A percentile compares a stretch with the other conserved stretches of the same genome.
These are phyloP conservation scores for Pectinophora gossypiella DNA, from an alignment of 1,140 invertebrate genomes.

Conservation along the genomic window DNA sequence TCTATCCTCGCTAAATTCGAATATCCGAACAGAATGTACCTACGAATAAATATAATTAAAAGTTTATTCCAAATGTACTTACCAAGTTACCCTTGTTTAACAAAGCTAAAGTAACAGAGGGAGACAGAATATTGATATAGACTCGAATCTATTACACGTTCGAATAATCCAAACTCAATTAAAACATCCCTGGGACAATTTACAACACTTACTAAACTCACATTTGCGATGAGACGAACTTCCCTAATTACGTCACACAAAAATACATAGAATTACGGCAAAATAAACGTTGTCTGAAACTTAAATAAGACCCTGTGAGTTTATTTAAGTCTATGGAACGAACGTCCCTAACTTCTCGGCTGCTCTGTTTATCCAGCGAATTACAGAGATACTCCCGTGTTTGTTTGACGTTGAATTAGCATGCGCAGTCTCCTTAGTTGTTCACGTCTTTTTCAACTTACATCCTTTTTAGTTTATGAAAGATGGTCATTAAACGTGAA, in stretches of 20 bases:
- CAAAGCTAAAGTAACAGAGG: too few species aligned
- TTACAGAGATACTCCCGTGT: conserved; percentile 50
- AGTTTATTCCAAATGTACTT: too few species aligned
- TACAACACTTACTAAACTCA: too few species aligned
- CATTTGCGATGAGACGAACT: not conserved
- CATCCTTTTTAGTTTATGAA: not conserved
- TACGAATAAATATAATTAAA: too few species aligned
- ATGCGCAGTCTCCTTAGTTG: conserved; percentile 17
- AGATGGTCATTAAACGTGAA: too few species aligned
- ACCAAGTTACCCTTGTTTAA: too few species aligned
- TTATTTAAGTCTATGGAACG: conserved; percentile 34
- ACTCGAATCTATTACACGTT: too few species aligned
- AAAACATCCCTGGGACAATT: too few species aligned
- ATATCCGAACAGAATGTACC: too few species aligned
- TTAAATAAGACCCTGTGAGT: conserved; percentile 63
- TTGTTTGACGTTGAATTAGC: conserved; percentile 56
- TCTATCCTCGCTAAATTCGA: too few species aligned
- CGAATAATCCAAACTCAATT: too few species aligned
- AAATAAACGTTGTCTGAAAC: conserved; percentile 28
- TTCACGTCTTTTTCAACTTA: not conserved
- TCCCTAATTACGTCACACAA: not conserved
- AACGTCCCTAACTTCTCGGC: conserved; percentile 36
- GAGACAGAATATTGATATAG: too few species aligned
- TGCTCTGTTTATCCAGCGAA: conserved; percentile 58
- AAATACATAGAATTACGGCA: not conserved